Evolutionary conservation across 92 coral and sea anemone genomes (phyloP).

Genomic region (Galaxea fascicularis): DNA sequence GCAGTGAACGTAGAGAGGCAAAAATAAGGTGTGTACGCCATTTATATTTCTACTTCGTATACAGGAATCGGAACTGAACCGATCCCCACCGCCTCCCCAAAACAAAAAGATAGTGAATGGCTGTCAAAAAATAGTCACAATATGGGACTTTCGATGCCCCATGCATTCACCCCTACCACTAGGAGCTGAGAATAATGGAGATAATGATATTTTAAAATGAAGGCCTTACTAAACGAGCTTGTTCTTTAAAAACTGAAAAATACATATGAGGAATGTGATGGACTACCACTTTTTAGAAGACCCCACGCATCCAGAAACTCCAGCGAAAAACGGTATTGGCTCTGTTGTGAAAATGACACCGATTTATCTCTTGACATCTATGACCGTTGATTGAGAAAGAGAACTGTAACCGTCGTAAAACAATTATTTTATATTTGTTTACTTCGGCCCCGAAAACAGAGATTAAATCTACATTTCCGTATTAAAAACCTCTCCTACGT

Average conservation of each 20-base stretch:
- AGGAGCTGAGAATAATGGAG: too few relatives aligned
- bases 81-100: too few relatives aligned
- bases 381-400: neutral
- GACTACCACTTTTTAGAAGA: neutral
- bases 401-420: neutral
- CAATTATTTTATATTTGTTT: neutral
- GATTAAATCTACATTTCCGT: slow-evolving; percentile 13
- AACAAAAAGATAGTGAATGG: too few relatives aligned
- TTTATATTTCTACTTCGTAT: too few relatives aligned
- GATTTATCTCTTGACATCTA: neutral
- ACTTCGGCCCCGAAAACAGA: slow-evolving; percentile 11
- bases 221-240: neutral
- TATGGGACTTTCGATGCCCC: too few relatives aligned
- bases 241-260: neutral
- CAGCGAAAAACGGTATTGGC: neutral
- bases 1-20: too few relatives aligned
- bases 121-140: too few relatives aligned
- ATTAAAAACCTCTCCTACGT: neutral
- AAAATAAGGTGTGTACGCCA: too few relatives aligned
- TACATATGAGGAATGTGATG: neutral
- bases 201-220: too few relatives aligned
- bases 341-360: neutral
- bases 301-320: slow-evolving; percentile 2
- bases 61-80: too few relatives aligned
- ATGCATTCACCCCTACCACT: too few relatives aligned